Evolutionary conservation across 2,797 vertebrate genomes (phyloP).

Genomic region (Lagodon rhomboides): DNA sequence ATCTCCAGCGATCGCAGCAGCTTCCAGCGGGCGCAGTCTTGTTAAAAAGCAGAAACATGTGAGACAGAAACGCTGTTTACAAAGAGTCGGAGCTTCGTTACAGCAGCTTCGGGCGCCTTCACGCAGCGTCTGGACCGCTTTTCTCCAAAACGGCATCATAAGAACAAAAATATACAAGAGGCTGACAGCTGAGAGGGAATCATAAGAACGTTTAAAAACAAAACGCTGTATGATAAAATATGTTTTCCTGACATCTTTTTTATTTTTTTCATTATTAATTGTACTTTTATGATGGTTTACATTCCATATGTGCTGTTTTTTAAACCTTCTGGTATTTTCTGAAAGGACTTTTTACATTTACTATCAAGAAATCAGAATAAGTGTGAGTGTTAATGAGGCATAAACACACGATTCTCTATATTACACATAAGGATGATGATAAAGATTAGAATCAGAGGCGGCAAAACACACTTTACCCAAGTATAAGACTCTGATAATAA

Average conservation of each 20-base stretch:
- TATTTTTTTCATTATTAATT: too few species aligned
- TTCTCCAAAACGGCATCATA: conserved; percentile 17
- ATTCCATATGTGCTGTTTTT: too few species aligned
- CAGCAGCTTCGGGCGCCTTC: background rate
- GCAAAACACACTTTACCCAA: too few species aligned
- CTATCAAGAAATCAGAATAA: background rate
- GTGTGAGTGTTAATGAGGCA: background rate
- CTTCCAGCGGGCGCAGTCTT: conserved; percentile 11
- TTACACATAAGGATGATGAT: too few species aligned
- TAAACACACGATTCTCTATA: too few species aligned
- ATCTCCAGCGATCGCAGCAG: conserved; percentile 25
- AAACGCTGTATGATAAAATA: background rate
- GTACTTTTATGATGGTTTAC: too few species aligned
- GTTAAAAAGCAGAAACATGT: conserved; percentile 26
- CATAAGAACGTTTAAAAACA: background rate
- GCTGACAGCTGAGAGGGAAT: background rate
- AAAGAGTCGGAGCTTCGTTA: conserved; percentile 26
- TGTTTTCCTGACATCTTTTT: background rate
- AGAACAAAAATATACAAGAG: background rate
- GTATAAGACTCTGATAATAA: too few species aligned
- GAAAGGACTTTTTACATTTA: background rate
- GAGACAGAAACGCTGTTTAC: conserved; percentile 22
- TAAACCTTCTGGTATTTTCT: background rate
- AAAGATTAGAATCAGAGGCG: too few species aligned
- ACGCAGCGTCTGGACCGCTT: background rate